Percentiles rank a stretch among this genome's conserved stretches.
These are phyloP conservation scores for Elephas maximus DNA, from an alignment of 2,113 vertebrate species.

Conservation along the genomic window DNA sequence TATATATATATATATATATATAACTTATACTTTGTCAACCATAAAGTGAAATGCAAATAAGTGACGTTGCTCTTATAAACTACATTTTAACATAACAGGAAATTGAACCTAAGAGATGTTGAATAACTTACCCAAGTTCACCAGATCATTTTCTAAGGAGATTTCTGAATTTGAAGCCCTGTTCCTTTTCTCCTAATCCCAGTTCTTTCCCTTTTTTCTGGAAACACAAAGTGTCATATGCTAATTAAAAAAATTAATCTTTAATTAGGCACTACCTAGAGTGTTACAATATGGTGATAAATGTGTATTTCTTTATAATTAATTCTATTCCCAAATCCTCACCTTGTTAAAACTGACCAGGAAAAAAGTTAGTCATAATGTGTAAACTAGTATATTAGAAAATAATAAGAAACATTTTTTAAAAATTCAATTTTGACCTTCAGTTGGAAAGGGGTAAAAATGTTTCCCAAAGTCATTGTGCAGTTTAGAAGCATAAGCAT, in stretches of 20 bases:
- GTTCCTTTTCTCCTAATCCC: constrained; percentile 46
- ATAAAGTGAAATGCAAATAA: neutral
- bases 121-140: constrained; percentile 18
- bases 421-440: constrained; percentile 54
- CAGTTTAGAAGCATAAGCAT: constrained; percentile 22
- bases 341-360: constrained; percentile 54
- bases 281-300: constrained; percentile 54
- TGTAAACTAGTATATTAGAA: constrained; percentile 44
- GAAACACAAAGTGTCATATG: constrained; percentile 47
- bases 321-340: constrained; percentile 52
- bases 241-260: constrained; percentile 25
- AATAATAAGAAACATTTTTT: constrained; percentile 55
- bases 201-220: neutral
- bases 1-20: neutral
- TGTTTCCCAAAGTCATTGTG: neutral
- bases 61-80: neutral
- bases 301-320: constrained; percentile 69
- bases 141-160: constrained; percentile 49
- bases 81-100: constrained; percentile 46
- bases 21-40: neutral
- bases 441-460: neutral
- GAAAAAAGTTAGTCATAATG: constrained; percentile 37
- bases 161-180: constrained; percentile 39
- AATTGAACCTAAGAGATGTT: constrained; percentile 17
- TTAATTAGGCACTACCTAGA: constrained; percentile 69